phyloP scores from a whole-genome alignment of 2,888 invertebrate species.

The Drosophila nr. perissopoda region DNA sequence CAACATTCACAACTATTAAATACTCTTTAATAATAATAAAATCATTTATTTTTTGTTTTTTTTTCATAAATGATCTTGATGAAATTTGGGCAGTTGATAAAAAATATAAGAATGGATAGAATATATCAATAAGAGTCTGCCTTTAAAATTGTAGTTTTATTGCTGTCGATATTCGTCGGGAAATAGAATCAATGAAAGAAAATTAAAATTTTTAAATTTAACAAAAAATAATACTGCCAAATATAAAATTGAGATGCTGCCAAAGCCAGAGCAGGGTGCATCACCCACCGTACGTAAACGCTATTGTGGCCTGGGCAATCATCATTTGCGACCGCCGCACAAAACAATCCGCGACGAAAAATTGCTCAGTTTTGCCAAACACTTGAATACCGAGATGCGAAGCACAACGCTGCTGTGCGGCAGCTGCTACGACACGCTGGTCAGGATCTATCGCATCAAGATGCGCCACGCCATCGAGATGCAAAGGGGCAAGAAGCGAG shows the following conservation, averaged over 20 bases:
- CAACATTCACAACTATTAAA: constrained; percentile 29
- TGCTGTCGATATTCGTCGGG: constrained; percentile 36
- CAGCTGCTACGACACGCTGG: constrained; percentile 45
- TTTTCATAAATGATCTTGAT: background rate
- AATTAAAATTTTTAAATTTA: background rate
- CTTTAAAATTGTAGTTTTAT: background rate
- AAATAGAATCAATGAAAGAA: background rate
- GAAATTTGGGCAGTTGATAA: background rate
- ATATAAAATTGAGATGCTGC: constrained; percentile 13
- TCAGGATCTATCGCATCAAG: constrained; percentile 45
- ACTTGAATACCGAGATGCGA: constrained; percentile 47
- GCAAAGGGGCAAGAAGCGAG: background rate
- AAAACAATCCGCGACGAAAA: constrained; percentile 38
- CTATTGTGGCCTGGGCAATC: constrained; percentile 51
- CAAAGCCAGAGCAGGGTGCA: background rate
- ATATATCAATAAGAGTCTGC: background rate
- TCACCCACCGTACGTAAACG: constrained; percentile 5
- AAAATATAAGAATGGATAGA: background rate
- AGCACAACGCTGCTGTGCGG: constrained; percentile 49
- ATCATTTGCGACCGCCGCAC: constrained; percentile 26
- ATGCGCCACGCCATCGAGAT: constrained; percentile 23
- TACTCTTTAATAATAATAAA: background rate
- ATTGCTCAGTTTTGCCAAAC: constrained; percentile 44
- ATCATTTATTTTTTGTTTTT: too few relatives aligned
- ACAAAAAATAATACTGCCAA: constrained; percentile 10